Base-by-base conservation (phyloP, 2,888 invertebrate genomes). In the Rhagonycha fulva region DNA sequence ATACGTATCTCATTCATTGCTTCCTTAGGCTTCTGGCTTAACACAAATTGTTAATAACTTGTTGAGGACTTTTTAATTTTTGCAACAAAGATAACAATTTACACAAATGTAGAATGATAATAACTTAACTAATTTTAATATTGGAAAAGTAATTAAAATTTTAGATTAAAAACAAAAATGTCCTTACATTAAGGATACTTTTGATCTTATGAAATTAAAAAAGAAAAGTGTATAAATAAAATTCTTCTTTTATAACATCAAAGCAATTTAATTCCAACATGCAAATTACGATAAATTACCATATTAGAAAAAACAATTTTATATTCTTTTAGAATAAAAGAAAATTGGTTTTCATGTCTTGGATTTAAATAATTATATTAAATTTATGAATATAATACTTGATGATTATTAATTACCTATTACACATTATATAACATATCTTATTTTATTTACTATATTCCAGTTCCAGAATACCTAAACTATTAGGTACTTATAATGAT, bases 1-100 rank as follows among this genome's bases (percentile, higher is more conserved):
- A 75, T 71, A 72, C 72, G 72, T 78, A 79, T 78, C 71, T 77
- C 70, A 77, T 79, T 77, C 77, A 72, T 24, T 66, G 62, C 75
- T 62, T 66, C 71, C 71, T 77, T 72, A 68, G 47, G 70, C 68
- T 68, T 68, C 63, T 26, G n/a, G 63, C 24, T 66, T n/a, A 66
- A 66, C 63, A 66, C 63, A 26, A 66, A 66, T 47, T 66, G 63
- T 66, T 23, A 66, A 66, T 66, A 66, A 66, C 63, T 66, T 66
- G 63, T 66, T 26, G 63, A 66, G 63, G 63, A 12, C 63, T 19
- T 66, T 19, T 24, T 23, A 66, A 66, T n/a, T 66, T 66, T 66
- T 66, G 47, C 47, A 47, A n/a, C n/a, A 47, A 47, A 47, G 47
- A 47, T 47, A n/a, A 47, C 47, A 47, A 47, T 47, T 47, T 47